Conservation (phyloP, 2,888 invertebrate genomes). For the Heliconius ethilla region DNA sequence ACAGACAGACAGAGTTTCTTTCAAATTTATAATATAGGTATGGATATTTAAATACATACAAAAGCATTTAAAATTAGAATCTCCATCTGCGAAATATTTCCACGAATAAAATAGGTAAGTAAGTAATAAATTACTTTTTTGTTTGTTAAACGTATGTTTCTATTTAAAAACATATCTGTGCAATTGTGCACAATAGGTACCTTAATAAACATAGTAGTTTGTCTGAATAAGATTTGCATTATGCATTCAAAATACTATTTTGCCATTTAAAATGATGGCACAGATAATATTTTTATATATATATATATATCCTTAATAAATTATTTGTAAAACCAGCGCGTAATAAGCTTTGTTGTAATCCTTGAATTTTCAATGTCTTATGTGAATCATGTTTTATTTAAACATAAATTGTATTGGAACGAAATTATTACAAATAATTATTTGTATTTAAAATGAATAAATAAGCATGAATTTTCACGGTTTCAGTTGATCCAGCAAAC, state of each 20-base stretch:
- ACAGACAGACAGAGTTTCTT: too few species aligned
- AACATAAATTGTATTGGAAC: neutral
- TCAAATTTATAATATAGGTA: too few species aligned
- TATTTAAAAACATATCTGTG: too few species aligned
- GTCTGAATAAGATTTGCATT: neutral
- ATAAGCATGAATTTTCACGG: neutral
- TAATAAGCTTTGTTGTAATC: constrained; percentile 9
- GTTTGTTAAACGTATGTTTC: neutral
- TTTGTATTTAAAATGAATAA: neutral
- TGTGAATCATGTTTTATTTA: neutral
- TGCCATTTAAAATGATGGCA: neutral
- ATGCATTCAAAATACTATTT: neutral
- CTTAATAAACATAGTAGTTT: neutral
- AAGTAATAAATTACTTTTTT: neutral
- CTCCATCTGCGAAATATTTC: too few species aligned
- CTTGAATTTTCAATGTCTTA: constrained; percentile 10
- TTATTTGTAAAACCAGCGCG: neutral
- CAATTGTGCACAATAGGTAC: neutral
- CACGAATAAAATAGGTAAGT: too few species aligned
- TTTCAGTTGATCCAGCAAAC: neutral
- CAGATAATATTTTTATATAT: neutral
- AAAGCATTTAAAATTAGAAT: too few species aligned
- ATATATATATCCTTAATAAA: neutral
- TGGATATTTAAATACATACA: too few species aligned
- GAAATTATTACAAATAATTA: neutral